Conservation (phyloP, 2,888 invertebrate species). For the Andricus quercusramuli region DNA sequence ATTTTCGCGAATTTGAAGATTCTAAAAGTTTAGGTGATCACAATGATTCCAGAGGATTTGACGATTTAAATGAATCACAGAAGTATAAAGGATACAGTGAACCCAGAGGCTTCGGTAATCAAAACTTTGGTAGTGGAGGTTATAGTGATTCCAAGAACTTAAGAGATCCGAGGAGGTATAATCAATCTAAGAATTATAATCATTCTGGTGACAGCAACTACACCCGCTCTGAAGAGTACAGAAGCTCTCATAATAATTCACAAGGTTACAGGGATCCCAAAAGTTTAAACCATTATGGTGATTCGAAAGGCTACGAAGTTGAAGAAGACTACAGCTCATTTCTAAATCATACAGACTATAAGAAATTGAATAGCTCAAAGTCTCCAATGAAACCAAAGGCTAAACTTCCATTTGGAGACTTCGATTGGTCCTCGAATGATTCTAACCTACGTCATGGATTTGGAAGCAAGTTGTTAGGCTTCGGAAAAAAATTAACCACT, state of each 20-base stretch:
- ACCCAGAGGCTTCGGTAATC: background rate
- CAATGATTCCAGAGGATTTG: background rate
- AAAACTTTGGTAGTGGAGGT: background rate
- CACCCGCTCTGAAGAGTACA: background rate
- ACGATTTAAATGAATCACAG: background rate
- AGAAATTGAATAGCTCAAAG: background rate
- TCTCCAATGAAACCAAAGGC: background rate
- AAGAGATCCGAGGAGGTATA: background rate
- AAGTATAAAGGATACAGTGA: background rate
- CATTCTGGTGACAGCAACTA: background rate
- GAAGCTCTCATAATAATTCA: background rate
- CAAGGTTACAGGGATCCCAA: background rate
- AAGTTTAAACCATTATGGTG: background rate
- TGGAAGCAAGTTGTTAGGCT: background rate
- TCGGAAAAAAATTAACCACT: background rate
- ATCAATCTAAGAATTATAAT: background rate
- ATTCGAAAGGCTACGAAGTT: background rate
- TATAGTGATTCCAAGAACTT: slow-evolving; percentile 1
- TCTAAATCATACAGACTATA: background rate
- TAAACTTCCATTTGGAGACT: background rate
- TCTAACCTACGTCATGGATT: background rate
- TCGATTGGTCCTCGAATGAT: slow-evolving; percentile 11
- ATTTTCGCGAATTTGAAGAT: background rate
- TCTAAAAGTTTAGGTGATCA: background rate
- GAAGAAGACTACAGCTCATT: background rate